Base-by-base conservation (phyloP, 1,140 invertebrate genomes). In the Drosophila sulfurigaster region DNA sequence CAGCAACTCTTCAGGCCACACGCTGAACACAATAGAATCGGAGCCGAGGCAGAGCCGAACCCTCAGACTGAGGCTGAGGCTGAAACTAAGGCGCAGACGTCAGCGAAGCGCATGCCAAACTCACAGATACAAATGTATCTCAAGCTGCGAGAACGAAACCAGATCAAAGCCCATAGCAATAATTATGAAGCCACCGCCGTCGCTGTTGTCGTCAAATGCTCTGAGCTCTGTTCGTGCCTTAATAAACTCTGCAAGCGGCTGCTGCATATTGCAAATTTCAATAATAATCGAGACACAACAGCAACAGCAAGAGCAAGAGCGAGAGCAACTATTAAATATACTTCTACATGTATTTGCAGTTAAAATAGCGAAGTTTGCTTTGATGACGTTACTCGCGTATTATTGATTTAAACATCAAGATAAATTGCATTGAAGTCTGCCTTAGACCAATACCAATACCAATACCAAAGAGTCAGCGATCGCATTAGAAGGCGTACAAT, bases 331-430 rank as follows among this genome's bases (percentile, higher is more conserved):
- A 78, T 62, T 70, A 49, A 64, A 48, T 43, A 51, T 57, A 58
- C 65, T 58, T 46, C 51, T 56, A 69, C 66, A 56, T 38, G 11
- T 57, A 41, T 63, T 41, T 41, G 60, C 32, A 48, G 43, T 49
- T 58, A 32, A 72, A 52, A 58, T 58, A 60, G 35, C 63, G 8
- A 68, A 57, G 43, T 60, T 75, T 59, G 68, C 65, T 45, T 49
- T 88, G 88, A 91, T 90, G 89, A 85, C 76, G 81, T 91, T 91
- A 81, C 46, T 35, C 57, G 8, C 35, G 56, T 60, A 74, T 91
- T 91, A 91, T 91, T 91, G 89, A 91, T 91, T 91, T 91, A 89
- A 91, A 91, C 89, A 91, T 91, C 89, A 91, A 91, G 89, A 91
- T 91, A 91, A 91, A 91, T 91, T 91, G 73, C 86, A 89, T 62